Conservation (phyloP, 1,140 invertebrate species). For the Brachystomella parvula region DNA sequence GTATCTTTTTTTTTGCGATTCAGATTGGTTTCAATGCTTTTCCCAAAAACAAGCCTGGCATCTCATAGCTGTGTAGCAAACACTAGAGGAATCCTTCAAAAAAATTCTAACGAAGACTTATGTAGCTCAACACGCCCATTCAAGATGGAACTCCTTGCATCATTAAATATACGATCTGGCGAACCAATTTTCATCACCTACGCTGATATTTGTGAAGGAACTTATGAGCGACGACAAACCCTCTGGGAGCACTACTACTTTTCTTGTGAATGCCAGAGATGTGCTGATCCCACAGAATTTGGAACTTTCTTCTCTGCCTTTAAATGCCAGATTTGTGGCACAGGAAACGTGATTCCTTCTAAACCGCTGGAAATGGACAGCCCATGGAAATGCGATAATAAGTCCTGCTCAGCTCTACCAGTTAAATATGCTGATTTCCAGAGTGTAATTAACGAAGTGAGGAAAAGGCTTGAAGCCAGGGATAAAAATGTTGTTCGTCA, state of each 20-base stretch:
- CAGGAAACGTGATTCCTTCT: constrained; percentile 51
- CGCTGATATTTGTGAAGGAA: constrained; percentile 45
- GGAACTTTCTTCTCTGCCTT: constrained; percentile 60
- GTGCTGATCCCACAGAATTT: constrained; percentile 58
- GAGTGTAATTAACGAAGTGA: no score
- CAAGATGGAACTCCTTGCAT: constrained; percentile 24
- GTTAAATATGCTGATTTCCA: no score
- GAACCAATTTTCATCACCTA: constrained; percentile 26
- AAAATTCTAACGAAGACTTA: no score
- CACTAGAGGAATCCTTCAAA: constrained; percentile 26
- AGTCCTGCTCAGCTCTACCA: no score
- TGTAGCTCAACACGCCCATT: neutral
- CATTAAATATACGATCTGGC: constrained; percentile 15
- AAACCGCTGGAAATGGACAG: constrained; percentile 54
- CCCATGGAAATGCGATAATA: constrained; percentile 54
- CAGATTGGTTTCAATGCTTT: constrained; percentile 28
- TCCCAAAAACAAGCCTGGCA: constrained; percentile 22
- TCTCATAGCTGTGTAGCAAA: constrained; percentile 29
- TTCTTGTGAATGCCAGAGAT: constrained; percentile 55
- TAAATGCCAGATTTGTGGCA: constrained; percentile 54
- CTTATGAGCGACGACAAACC: constrained; percentile 59
- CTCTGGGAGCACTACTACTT: constrained; percentile 69
- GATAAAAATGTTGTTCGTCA: no score
- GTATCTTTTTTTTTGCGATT: neutral
- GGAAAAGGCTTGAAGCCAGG: no score